phyloP scores from a whole-genome alignment of 2,797 vertebrate species.

The Microcaecilia unicolor region DNA sequence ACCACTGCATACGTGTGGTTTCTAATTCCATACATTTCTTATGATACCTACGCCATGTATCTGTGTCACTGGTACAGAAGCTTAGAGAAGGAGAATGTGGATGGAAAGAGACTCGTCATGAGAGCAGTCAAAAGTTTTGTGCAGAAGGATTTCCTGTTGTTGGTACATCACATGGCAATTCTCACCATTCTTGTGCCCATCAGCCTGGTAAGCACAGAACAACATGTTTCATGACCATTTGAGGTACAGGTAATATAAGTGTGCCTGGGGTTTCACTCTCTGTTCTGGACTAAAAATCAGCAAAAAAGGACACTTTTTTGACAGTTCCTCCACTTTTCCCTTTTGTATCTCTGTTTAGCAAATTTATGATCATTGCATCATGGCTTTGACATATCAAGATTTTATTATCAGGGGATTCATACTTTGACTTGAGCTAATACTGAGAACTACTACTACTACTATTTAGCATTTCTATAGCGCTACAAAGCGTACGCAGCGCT shows the following conservation, averaged over 20 bases:
- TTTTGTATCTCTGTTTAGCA: too few relatives aligned
- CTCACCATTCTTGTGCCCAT: conserved; percentile 80
- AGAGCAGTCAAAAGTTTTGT: conserved; percentile 70
- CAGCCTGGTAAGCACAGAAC: conserved; percentile 67
- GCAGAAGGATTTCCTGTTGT: conserved; percentile 78
- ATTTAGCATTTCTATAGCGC: too few relatives aligned
- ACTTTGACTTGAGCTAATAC: too few relatives aligned
- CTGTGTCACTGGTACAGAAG: conserved; percentile 87
- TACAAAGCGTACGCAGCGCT: too few relatives aligned
- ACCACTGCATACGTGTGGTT: conserved; percentile 82
- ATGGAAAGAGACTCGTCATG: conserved; percentile 63
- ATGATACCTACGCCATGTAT: conserved; percentile 91
- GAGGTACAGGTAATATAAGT: not conserved
- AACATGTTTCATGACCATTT: not conserved
- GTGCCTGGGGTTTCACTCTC: not conserved
- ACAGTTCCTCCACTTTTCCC: too few relatives aligned
- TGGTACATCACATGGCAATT: conserved; percentile 85
- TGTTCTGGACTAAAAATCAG: too few relatives aligned
- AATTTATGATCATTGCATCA: too few relatives aligned
- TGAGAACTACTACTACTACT: too few relatives aligned
- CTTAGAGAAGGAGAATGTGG: conserved; percentile 54
- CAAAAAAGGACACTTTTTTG: too few relatives aligned
- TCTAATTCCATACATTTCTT: conserved; percentile 88
- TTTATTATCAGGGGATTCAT: too few relatives aligned
- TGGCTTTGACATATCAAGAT: too few relatives aligned